Percentiles rank a stretch among this genome's conserved stretches.
These are phyloP conservation scores for Tromatobia lineatoria DNA, from an alignment of 2,888 invertebrate species.

Conservation along the genomic window DNA sequence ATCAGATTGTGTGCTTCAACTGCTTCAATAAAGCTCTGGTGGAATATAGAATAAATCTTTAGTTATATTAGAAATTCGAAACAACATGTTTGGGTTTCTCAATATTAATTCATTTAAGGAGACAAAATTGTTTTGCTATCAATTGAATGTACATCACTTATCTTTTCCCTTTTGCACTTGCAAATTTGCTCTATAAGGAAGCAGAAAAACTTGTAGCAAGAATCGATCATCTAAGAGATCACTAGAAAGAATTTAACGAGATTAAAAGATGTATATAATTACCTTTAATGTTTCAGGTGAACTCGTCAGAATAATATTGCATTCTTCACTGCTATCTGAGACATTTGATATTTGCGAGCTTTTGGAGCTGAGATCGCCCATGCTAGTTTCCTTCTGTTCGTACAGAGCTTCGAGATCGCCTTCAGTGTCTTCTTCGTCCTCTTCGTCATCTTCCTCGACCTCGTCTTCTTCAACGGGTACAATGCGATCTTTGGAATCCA, in stretches of 20 bases:
- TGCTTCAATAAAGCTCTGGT: too few relatives aligned
- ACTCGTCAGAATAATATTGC: slow-evolving; percentile 88
- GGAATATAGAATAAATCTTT: too few relatives aligned
- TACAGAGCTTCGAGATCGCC: slow-evolving; percentile 86
- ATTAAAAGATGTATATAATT: slow-evolving; percentile 22
- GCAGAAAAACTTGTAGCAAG: background rate
- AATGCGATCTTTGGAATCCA: slow-evolving; percentile 89
- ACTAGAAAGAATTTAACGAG: background rate
- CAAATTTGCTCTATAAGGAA: slow-evolving; percentile 8
- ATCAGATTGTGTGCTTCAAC: too few relatives aligned
- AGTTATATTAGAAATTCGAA: too few relatives aligned
- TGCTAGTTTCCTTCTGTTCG: slow-evolving; percentile 85
- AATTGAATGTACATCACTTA: too few relatives aligned
- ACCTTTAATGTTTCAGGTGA: slow-evolving; percentile 83
- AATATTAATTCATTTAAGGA: too few relatives aligned
- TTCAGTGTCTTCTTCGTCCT: slow-evolving; percentile 88
- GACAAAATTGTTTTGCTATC: too few relatives aligned
- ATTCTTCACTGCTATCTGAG: slow-evolving; percentile 95
- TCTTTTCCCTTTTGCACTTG: too few relatives aligned
- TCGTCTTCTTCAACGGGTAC: slow-evolving; percentile 85
- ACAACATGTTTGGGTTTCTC: too few relatives aligned
- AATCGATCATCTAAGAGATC: background rate
- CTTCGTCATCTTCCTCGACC: slow-evolving; percentile 80
- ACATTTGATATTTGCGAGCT: slow-evolving; percentile 92
- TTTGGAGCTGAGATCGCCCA: slow-evolving; percentile 88